A percentile compares a stretch with the other conserved stretches of the same genome.
These are phyloP conservation scores for Cyphomyrmex costatus DNA, from an alignment of 1,140 invertebrate species.

Conservation along the genomic window DNA sequence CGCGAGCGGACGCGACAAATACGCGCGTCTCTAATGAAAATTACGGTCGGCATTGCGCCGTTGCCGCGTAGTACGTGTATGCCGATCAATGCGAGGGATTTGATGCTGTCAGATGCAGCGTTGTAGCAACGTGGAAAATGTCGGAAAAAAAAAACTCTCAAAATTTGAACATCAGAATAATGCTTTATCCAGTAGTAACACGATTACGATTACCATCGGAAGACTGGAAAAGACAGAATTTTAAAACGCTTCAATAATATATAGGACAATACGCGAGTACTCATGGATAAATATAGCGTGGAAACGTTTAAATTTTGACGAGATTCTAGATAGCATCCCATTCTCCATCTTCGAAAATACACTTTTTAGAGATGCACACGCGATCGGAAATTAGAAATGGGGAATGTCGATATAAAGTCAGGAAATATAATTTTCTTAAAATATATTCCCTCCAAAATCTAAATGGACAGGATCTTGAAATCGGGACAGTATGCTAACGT, in stretches of 20 bases:
- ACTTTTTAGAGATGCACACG: background rate
- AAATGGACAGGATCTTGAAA: background rate
- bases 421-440: constrained; percentile 15
- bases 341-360: background rate
- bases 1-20: constrained; percentile 34
- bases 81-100: constrained; percentile 13
- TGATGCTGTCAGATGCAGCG: background rate
- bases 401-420: background rate
- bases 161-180: background rate
- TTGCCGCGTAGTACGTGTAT: background rate
- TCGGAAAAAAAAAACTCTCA: background rate
- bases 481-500: background rate
- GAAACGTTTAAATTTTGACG: background rate
- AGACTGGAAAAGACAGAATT: background rate
- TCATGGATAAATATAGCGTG: background rate
- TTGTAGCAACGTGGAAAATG: background rate
- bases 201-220: background rate
- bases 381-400: constrained; percentile 22
- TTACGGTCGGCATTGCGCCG: constrained; percentile 45
- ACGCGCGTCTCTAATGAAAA: constrained; percentile 68
- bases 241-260: background rate
- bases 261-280: background rate
- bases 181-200: background rate
- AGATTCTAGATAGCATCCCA: background rate
- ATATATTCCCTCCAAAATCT: background rate